Evolutionary conservation across 1,140 invertebrate genomes (phyloP), one percentile per base, ranked within the genome.

Genomic region (Centruroides sculpturatus): DNA sequence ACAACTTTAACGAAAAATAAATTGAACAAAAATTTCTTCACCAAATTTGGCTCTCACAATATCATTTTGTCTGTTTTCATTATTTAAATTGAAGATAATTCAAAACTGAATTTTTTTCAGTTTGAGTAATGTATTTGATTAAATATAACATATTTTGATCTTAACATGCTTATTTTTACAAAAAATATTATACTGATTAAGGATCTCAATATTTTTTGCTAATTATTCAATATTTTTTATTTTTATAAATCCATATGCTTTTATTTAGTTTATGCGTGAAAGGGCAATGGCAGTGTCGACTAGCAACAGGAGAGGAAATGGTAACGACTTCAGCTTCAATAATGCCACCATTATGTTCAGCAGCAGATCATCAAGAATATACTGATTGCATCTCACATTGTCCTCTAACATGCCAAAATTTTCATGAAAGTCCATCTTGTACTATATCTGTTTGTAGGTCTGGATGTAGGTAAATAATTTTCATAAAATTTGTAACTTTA

Each of bases 361-460:
- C 79, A 0, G 72, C 75, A 0, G 72, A 77, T 23, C 81, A 85
- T 70, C 78, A 82, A 66, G 82, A 84, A 66, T 85, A 86, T 62
- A 85, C 85, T 6, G 70, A 72, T 46, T 94, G 90, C 70, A 80
- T 83, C 63, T 79, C 84, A 0, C 75, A 79, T 0, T 84, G 87
- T 66, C 85, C 84, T 0, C 71, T 82, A 34, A 92, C 89, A 0
- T 94, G 90, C 73, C 83, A 84, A 74, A 91, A 89, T 70, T 87
- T 91, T 84, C 82, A 88, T 64, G 73, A 80, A 66, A 75, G 59
- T 49, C 73, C 62, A 51, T 71, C 65, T 67, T 77, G 67, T 67
- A 70, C 70, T 56, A 71, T 80, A 1, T 73, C 74, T 3, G 73
- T 83, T 3, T 93, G 89, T 67, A 78, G 80, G n/a, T 75, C 85